Base-by-base conservation (phyloP, 2,113 vertebrate species). In the Paradisaea rubra region DNA sequence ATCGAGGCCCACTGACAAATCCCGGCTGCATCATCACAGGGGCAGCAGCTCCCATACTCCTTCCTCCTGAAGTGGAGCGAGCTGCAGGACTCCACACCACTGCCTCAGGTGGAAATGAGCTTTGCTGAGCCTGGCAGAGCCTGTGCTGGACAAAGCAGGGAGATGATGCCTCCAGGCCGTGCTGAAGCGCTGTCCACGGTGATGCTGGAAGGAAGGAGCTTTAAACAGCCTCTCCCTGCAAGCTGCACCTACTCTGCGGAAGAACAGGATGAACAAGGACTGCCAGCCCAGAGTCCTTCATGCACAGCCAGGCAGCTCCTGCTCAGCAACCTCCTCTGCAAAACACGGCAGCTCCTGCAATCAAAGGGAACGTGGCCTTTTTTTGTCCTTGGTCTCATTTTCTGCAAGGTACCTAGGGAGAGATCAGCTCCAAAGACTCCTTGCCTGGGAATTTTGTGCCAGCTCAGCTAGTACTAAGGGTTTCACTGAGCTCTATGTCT, bases 311-410 rank as follows among this genome's bases (percentile, higher is more conserved):
- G 71, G 70, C 81, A 54, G 72, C 73, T 91, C 54, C 81, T 83
- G 79, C 85, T 84, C 92, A 71, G 86, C 65, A 72, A 63, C 64
- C 59, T 81, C 77, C 86, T 70, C 81, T 87, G 88, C 85, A 90
- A 91, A 93, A 50, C n/a, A 47, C 68, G 4, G 70, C 77, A 77
- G 50, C 37, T 94, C 79, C 53, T n/a, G 56, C 72, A 47, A 78
- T 88, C 84, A 81, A 81, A 95, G 49, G 30, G 82, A 95, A 60
- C 7, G 4, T 23, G 71, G 93, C 72, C 88, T 86, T 79, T 68
- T 91, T 71, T 44, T 94, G 95, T 95, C 95, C 94, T 95, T 96
- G 94, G 88, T 93, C 93, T 93, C 76, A 81, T 93, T 94, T 91
- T 86, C 96, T 86, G 93, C 94, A 54, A 57, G 93, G 95, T 60